phyloP scores from a whole-genome alignment of 2,888 invertebrate species.

The Hololepta plana region DNA sequence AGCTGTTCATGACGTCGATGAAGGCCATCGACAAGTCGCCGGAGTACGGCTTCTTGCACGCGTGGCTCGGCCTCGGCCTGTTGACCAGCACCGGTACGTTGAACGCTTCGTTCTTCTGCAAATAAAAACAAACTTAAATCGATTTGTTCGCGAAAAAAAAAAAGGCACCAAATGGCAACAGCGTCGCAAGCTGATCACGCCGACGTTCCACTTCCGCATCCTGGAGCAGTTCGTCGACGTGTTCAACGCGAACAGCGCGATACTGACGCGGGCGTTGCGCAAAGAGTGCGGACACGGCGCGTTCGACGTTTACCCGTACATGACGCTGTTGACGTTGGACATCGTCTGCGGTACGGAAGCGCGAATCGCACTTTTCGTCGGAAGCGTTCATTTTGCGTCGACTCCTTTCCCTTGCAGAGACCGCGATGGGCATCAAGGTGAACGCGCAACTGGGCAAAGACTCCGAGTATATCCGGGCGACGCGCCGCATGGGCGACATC shows the following conservation, averaged over 20 bases:
- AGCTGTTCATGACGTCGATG: not conserved
- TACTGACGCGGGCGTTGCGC: no score
- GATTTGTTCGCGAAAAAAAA: no score
- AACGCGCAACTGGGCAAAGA: slow-evolving; percentile 48
- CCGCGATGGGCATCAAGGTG: slow-evolving; percentile 60
- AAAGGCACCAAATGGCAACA: slow-evolving; percentile 43
- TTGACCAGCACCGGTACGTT: slow-evolving; percentile 14
- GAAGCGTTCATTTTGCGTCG: not conserved
- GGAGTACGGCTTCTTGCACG: not conserved
- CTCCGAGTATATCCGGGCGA: slow-evolving; percentile 26
- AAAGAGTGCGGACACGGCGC: no score
- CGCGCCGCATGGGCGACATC: slow-evolving; percentile 16
- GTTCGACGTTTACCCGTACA: slow-evolving; percentile 8
- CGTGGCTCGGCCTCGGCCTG: slow-evolving; percentile 1
- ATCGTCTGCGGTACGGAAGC: slow-evolving; percentile 8
- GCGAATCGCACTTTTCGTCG: not conserved
- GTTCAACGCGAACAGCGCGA: no score
- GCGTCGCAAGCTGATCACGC: slow-evolving; percentile 53
- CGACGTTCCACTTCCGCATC: slow-evolving; percentile 64
- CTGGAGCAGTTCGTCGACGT: slow-evolving; percentile 51
- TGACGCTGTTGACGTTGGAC: slow-evolving; percentile 9
- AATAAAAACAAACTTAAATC: no score
- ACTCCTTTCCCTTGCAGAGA: slow-evolving; percentile 7
- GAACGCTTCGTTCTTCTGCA: no score
- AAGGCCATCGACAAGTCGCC: slow-evolving; percentile 1